Evolutionary conservation across 1,140 invertebrate genomes (phyloP), one percentile per base, ranked within the genome.

Genomic region (Drosophila insularis): DNA sequence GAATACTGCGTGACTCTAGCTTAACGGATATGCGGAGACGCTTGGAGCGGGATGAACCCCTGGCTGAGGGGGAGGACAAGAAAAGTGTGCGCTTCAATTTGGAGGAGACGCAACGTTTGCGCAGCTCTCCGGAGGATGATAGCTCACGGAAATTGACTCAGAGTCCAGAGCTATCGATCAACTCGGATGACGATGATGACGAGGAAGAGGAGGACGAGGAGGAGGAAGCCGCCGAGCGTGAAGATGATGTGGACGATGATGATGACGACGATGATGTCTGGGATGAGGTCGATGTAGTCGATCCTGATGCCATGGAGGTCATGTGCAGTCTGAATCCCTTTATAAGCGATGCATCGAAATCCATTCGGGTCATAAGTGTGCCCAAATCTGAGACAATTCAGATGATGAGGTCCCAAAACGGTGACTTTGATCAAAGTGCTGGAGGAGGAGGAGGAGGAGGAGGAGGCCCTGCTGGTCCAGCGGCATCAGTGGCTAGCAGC

Each of bases 11-110:
- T 8, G 95, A 96, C 63, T 95, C 95, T 71, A 93, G 93, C 43
- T 81, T 92, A 8, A 94, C 95, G 59, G 93, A 93, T 1, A 78
- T 93, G 17, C 89, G 91, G 17, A 61, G 81, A 6, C 91, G 53
- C 37, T 40, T 74, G 4, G 86, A 90, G 8, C 70, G 71, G 1
- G 78, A 90, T 10, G 84, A 89, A 3, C 62, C 0, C 13, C 32
- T 2, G 53, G 14, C 32, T 1, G 55, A 71, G 4, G 23, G 17
- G 2, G 84, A 82, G 58, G 89, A 91, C 4, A 94, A 94, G 39
- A 96, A 96, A 81, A 96, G 95, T 76, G 94, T 95, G 2, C 93
- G 94, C 4, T 95, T 95, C 69, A 94, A 94, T 89, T 87, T 95
- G 39, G 93, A 94, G 37, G 90, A 90, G 10, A 89, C 82, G 2